Conservation (phyloP, 2,888 invertebrate genomes). For the Branchellion lobata region DNA sequence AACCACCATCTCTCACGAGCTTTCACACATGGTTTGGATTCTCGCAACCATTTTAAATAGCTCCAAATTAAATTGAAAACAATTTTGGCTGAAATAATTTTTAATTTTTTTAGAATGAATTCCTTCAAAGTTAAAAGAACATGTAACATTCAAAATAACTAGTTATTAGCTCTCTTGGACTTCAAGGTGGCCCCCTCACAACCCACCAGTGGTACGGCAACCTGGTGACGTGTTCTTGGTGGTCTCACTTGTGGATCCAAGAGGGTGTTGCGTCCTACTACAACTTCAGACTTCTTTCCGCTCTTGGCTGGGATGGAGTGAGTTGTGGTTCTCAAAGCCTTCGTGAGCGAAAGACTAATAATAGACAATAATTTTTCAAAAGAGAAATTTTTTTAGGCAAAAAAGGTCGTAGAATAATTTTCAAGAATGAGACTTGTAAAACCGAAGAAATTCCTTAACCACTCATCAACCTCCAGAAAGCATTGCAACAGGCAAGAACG, state of each 20-base stretch:
- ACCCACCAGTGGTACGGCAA: conserved; percentile 49
- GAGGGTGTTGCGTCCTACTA: conserved; percentile 47
- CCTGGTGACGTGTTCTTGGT: conserved; percentile 46
- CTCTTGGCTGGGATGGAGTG: conserved; percentile 46
- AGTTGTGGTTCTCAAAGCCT: neutral
- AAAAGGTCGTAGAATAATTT: no score
- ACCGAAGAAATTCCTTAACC: neutral
- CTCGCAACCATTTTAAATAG: neutral
- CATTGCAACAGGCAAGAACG: neutral
- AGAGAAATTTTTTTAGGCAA: no score
- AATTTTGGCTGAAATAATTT: no score
- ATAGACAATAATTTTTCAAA: no score
- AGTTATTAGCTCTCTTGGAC: no score
- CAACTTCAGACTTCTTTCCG: conserved; percentile 38
- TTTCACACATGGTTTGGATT: conserved; percentile 41
- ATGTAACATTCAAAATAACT: no score
- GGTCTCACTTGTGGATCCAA: conserved; percentile 48
- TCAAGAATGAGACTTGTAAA: no score
- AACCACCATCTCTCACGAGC: conserved; percentile 42
- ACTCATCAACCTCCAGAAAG: neutral
- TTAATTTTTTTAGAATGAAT: no score
- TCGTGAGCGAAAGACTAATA: no score
- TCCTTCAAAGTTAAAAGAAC: no score
- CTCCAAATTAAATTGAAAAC: no score
- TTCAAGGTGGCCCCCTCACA: no score